Evolutionary conservation across 2,113 vertebrate species (phyloP).

Genomic region (Hoplias malabaricus): DNA sequence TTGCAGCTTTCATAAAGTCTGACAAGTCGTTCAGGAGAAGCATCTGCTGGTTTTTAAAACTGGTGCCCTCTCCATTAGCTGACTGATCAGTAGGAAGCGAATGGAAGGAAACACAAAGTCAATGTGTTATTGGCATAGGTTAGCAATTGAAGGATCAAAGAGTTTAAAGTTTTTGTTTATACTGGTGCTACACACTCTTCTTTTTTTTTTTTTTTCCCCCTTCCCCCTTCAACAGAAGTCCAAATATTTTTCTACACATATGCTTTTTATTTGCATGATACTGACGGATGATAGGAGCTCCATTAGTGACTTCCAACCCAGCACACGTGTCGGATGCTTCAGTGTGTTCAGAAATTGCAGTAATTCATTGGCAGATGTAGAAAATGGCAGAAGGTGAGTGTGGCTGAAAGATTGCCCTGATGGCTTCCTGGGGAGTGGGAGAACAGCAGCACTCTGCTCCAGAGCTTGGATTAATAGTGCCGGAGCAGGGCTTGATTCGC

Average conservation of each 20-base stretch:
- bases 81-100: conserved; percentile 3
- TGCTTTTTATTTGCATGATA: background rate
- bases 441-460: background rate
- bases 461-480: conserved; percentile 28
- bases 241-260: background rate
- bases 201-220: background rate
- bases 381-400: background rate
- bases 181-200: no score
- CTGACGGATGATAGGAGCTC: background rate
- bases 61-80: background rate
- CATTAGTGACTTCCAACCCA: background rate
- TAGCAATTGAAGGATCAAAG: background rate
- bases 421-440: background rate
- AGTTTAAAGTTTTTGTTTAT: background rate
- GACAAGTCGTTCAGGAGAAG: conserved; percentile 10
- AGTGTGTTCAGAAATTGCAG: background rate
- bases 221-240: background rate
- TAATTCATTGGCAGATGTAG: background rate
- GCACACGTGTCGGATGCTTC: background rate
- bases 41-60: conserved; percentile 25
- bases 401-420: conserved; percentile 22
- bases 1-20: background rate
- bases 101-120: background rate
- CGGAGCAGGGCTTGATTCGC: conserved; percentile 27
- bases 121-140: background rate